Conservation (phyloP, 2,797 vertebrate genomes). For the Neosalanx taihuensis region DNA sequence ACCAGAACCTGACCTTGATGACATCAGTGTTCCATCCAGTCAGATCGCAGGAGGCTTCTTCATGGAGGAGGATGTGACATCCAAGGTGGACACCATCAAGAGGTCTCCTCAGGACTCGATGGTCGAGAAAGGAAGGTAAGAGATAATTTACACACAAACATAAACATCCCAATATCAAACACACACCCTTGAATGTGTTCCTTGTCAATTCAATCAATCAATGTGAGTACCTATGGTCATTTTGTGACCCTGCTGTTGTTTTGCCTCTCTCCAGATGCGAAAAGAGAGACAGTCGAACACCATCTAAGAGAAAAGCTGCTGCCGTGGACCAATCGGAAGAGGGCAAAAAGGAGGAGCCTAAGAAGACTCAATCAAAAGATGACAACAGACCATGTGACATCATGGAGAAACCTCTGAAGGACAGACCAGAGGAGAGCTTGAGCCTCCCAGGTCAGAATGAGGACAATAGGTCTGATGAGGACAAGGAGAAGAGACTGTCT, state of each 20-base stretch:
- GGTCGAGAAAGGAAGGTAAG: constrained; percentile 51
- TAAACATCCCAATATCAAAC: constrained; percentile 6
- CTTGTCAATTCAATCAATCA: constrained; percentile 25
- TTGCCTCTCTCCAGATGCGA: neutral
- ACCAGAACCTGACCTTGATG: constrained; percentile 53
- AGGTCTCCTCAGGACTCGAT: constrained; percentile 48
- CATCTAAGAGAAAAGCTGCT: neutral
- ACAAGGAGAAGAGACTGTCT: constrained; percentile 29
- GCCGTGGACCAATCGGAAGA: neutral
- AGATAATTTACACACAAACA: constrained; percentile 32
- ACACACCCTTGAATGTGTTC: constrained; percentile 16
- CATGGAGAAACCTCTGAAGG: constrained; percentile 16
- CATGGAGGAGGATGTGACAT: constrained; percentile 57
- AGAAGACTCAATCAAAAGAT: neutral
- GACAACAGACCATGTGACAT: neutral
- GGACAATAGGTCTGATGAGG: constrained; percentile 41
- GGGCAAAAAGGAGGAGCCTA: neutral
- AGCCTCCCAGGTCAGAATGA: constrained; percentile 12
- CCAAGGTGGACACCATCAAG: constrained; percentile 64
- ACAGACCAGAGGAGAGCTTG: constrained; percentile 10
- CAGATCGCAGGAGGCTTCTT: constrained; percentile 48
- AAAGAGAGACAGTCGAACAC: neutral
- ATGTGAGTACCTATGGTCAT: too few relatives aligned
- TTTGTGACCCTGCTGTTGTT: neutral
- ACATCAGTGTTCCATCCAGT: constrained; percentile 48